Percentiles rank a stretch among this genome's conserved stretches.
Evolutionary conservation across 2,888 invertebrate species (phyloP).

Genomic region (Nesidiocoris tenuis): DNA sequence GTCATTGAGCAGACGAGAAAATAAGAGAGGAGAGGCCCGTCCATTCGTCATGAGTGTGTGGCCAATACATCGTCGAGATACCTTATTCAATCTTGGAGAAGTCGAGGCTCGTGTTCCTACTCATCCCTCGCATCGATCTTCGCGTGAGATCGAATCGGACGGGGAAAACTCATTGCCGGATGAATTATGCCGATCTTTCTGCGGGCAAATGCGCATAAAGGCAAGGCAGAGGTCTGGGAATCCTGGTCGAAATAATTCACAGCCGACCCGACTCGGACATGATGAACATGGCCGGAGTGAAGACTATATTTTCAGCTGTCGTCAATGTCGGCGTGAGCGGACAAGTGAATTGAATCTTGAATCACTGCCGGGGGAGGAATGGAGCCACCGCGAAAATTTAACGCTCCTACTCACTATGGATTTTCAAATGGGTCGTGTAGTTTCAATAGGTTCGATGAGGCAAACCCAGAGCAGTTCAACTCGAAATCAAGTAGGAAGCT

Average conservation of each 20-base stretch:
- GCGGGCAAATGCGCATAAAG: conserved; percentile 4
- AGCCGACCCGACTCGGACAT: background rate
- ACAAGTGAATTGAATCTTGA: background rate
- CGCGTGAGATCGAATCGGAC: conserved; percentile 17
- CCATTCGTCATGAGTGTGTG: background rate
- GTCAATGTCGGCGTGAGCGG: background rate
- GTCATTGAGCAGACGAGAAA: background rate
- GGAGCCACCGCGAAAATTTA: too few species aligned
- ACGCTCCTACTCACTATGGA: too few species aligned
- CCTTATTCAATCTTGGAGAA: conserved; percentile 8
- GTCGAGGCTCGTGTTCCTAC: conserved; percentile 2
- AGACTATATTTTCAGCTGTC: background rate
- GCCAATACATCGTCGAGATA: conserved; percentile 12
- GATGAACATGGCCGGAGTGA: background rate
- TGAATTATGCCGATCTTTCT: conserved; percentile 8
- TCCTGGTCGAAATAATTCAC: background rate
- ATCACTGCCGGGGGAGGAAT: too few species aligned
- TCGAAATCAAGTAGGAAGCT: too few species aligned
- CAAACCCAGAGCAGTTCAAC: too few species aligned
- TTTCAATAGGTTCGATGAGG: too few species aligned
- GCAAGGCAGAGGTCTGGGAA: background rate
- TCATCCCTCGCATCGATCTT: conserved; percentile 8
- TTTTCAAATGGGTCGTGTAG: too few species aligned
- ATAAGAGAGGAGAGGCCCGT: background rate
- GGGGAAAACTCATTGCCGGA: conserved; percentile 11